Evolutionary conservation across 2,888 invertebrate genomes (phyloP), one percentile per base, ranked within the genome.

Genomic region (Rapana venosa): DNA sequence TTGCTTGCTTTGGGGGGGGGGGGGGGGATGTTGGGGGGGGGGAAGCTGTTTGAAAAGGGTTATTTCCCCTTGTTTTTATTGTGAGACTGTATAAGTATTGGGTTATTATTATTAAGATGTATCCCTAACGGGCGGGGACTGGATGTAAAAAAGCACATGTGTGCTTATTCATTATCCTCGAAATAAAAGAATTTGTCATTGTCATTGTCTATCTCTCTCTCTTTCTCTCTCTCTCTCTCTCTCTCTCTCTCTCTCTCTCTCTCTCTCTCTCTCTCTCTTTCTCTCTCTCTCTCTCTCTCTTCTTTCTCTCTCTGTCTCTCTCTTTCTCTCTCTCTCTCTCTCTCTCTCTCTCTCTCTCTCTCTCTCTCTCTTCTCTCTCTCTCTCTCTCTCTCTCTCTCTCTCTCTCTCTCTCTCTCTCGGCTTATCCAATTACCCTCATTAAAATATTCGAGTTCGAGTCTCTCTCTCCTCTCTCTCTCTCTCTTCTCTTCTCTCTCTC

Each of bases 361-460:
- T n/a, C n/a, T 74, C 74, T 74, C n/a, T n/a, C n/a, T 74, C 26
- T 74, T 70, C 74, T n/a, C n/a, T n/a, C n/a, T 74, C 74, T 74
- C n/a, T n/a, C 26, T n/a, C 74, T 74, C 74, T n/a, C n/a, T 74
- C 74, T 74, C 74, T n/a, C n/a, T 74, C 26, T 74, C 26, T n/a
- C n/a, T 74, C 74, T 74, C n/a, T n/a, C n/a, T 74, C 74, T 74
- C n/a, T n/a, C n/a, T n/a, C 74, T 74, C n/a, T n/a, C n/a, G n/a
- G n/a, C n/a, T n/a, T n/a, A n/a, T n/a, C n/a, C n/a, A n/a, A n/a
- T n/a, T n/a, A n/a, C n/a, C n/a, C n/a, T n/a, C n/a, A n/a, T n/a
- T n/a, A n/a, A n/a, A n/a, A n/a, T n/a, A n/a, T n/a, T n/a, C n/a
- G n/a, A n/a, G n/a, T n/a, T n/a, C n/a, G n/a, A n/a, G n/a, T 74